phyloP scores from a whole-genome alignment of 2,888 invertebrate species.

The Acrocera orbiculus region DNA sequence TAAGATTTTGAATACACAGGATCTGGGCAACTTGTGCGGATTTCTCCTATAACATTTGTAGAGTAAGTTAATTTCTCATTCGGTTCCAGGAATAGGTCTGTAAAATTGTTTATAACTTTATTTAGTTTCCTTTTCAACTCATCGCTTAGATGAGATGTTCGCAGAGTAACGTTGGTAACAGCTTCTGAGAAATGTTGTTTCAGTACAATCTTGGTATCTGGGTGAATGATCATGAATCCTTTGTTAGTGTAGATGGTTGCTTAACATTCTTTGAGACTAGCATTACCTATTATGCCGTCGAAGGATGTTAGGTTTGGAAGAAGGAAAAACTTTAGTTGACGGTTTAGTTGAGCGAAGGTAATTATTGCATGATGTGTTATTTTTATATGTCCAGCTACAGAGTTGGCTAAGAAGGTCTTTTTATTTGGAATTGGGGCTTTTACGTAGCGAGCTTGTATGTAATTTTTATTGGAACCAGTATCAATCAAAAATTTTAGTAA shows the following conservation, averaged over 20 bases:
- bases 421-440: not conserved
- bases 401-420: not conserved
- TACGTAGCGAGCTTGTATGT: not conserved
- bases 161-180: too few species aligned
- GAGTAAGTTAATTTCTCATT: constrained; percentile 2
- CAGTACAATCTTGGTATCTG: not conserved
- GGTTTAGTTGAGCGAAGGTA: not conserved
- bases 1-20: constrained; percentile 7
- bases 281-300: too few species aligned
- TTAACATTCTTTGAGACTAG: too few species aligned
- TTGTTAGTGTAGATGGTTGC: not conserved
- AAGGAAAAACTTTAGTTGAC: not conserved
- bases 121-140: too few species aligned
- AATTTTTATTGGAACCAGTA: not conserved
- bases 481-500: not conserved
- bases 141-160: too few species aligned
- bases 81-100: constrained; percentile 1
- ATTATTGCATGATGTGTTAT: not conserved
- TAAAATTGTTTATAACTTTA: not conserved
- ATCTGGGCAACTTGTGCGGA: constrained; percentile 1
- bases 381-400: not conserved
- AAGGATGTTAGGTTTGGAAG: too few species aligned
- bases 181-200: too few species aligned
- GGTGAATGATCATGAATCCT: not conserved
- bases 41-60: constrained; percentile 2